phyloP scores from a whole-genome alignment of 2,888 invertebrate species.

The Drosophila merina region DNA sequence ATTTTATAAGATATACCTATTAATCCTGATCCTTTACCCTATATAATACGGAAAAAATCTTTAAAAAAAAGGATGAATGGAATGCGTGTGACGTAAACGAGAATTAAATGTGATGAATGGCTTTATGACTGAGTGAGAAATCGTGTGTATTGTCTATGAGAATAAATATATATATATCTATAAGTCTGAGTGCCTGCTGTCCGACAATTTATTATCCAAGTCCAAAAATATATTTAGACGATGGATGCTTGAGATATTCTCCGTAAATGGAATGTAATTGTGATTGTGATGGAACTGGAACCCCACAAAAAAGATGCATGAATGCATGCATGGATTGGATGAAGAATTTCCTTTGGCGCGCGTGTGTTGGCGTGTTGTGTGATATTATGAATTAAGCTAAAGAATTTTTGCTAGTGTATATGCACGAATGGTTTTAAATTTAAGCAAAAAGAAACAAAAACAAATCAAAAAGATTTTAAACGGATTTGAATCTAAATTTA shows the following conservation, averaged over 20 bases:
- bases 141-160: constrained; percentile 16
- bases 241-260: constrained; percentile 45
- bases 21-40: not conserved
- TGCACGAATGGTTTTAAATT: constrained; percentile 55
- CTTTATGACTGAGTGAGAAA: constrained; percentile 20
- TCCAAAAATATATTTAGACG: constrained; percentile 31
- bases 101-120: constrained; percentile 32
- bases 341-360: constrained; percentile 64
- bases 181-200: constrained; percentile 38
- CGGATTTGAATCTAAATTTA: constrained; percentile 59
- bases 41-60: constrained; percentile 15
- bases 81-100: constrained; percentile 11
- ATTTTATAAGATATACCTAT: constrained; percentile 27
- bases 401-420: constrained; percentile 49
- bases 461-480: constrained; percentile 72
- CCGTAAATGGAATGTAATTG: constrained; percentile 32
- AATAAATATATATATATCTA: not conserved
- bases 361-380: constrained; percentile 67
- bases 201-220: constrained; percentile 16
- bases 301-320: constrained; percentile 25
- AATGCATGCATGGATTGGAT: constrained; percentile 9
- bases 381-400: constrained; percentile 71
- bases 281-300: constrained; percentile 25
- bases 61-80: constrained; percentile 14
- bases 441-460: constrained; percentile 53